Percentiles rank a stretch among this genome's conserved stretches.
These are phyloP conservation scores for Tryphoninae sp. DNA, from an alignment of 2,888 invertebrate genomes.

Conservation along the genomic window DNA sequence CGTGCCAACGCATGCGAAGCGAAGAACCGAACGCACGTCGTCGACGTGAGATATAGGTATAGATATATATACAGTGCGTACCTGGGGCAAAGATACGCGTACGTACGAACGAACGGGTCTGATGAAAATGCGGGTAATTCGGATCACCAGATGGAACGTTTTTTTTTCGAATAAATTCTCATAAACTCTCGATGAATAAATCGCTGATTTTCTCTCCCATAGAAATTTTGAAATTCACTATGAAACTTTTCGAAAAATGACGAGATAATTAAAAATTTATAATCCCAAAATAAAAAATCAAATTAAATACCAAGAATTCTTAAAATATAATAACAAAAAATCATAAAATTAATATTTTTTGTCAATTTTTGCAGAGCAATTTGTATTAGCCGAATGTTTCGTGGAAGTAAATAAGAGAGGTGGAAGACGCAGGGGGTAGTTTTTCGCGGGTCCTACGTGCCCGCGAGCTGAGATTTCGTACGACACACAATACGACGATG, in stretches of 20 bases:
- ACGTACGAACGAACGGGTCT: constrained; percentile 59
- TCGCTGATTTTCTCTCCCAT: no score
- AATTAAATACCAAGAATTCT: neutral
- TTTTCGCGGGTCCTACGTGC: constrained; percentile 66
- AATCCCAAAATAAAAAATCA: no score
- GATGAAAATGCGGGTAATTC: constrained; percentile 17
- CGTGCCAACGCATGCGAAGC: constrained; percentile 79
- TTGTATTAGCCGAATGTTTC: no score
- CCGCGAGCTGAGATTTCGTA: constrained; percentile 69
- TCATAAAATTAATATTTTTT: neutral
- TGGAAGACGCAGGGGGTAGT: constrained; percentile 40
- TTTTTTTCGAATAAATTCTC: neutral
- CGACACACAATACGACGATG: constrained; percentile 70
- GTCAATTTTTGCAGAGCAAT: no score
- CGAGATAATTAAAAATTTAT: no score
- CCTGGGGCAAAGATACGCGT: constrained; percentile 46
- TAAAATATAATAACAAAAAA: neutral
- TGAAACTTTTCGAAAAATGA: no score
- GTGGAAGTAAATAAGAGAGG: constrained; percentile 40
- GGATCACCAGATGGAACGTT: neutral
- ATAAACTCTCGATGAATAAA: neutral
- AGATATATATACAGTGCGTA: constrained; percentile 9
- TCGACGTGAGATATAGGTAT: constrained; percentile 28
- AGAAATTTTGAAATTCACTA: no score
- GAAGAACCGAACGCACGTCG: constrained; percentile 62